Evolutionary conservation across 2,797 vertebrate genomes (phyloP).

Genomic region (Tenualosa ilisha): DNA sequence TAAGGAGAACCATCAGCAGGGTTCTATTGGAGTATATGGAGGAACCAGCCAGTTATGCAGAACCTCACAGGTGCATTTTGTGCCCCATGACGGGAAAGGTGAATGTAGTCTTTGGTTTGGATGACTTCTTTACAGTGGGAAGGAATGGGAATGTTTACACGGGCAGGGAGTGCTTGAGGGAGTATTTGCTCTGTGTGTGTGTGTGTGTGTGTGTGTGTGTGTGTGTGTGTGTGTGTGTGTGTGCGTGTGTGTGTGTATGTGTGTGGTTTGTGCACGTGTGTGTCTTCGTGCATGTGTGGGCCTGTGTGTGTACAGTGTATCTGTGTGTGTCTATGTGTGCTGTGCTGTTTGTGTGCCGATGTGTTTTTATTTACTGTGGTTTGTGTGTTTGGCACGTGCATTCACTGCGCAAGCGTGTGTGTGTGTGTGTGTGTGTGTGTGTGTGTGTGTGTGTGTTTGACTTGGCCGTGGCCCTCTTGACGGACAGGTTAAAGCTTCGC

Average conservation of each 20-base stretch:
- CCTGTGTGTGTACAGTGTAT: constrained; percentile 28
- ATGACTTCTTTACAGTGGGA: background rate
- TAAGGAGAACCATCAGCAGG: no score
- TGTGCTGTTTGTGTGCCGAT: background rate
- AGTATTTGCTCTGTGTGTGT: background rate
- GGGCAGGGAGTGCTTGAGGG: no score
- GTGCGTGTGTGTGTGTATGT: background rate
- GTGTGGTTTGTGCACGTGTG: background rate
- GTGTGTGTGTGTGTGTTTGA: constrained; percentile 26
- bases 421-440: constrained; percentile 1
- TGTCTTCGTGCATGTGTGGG: constrained; percentile 31
- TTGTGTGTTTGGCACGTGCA: background rate
- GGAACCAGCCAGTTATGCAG: background rate
- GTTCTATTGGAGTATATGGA: background rate
- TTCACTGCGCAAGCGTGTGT: background rate
- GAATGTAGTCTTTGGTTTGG: background rate
- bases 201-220: no score
- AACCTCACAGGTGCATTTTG: background rate
- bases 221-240: no score
- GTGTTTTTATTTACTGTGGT: background rate
- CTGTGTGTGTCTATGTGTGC: background rate
- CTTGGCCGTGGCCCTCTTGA: constrained; percentile 9
- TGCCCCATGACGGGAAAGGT: background rate
- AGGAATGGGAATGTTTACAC: background rate
- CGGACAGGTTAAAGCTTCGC: constrained; percentile 33